Conservation (phyloP, 2,113 vertebrate genomes). For the Actenoides hombroni region DNA sequence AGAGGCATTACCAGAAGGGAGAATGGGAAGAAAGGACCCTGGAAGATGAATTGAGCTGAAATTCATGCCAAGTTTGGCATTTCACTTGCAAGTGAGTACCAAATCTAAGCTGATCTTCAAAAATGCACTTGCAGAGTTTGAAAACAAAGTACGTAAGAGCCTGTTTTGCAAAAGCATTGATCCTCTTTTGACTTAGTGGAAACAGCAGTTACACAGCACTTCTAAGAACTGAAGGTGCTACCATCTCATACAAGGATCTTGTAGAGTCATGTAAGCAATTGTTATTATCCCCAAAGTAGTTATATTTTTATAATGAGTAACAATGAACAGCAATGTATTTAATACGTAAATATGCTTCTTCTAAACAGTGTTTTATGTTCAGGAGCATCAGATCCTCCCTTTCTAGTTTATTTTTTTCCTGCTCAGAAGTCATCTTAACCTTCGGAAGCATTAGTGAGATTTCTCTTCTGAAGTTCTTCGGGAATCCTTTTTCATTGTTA, state of each 20-base stretch:
- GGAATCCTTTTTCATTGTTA: background rate
- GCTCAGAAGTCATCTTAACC: background rate
- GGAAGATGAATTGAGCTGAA: background rate
- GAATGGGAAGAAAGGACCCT: constrained; percentile 17
- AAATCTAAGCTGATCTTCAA: constrained; percentile 14
- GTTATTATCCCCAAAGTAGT: background rate
- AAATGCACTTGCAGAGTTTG: background rate
- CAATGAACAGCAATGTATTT: background rate
- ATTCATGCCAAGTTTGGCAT: background rate
- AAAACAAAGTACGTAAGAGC: background rate
- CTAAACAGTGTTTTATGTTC: background rate
- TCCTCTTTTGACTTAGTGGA: background rate
- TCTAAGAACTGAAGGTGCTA: background rate
- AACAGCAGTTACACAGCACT: background rate
- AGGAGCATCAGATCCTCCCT: background rate
- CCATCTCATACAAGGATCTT: background rate
- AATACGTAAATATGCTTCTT: background rate
- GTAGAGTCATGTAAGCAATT: background rate
- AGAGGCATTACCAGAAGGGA: background rate
- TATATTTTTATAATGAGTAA: background rate
- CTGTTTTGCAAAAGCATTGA: background rate
- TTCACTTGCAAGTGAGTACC: constrained; percentile 46
- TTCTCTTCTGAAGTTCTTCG: background rate
- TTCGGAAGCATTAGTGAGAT: background rate
- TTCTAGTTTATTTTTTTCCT: background rate